Base-by-base conservation (phyloP, 2,113 vertebrate species). In the Anarrhichthys ocellatus region DNA sequence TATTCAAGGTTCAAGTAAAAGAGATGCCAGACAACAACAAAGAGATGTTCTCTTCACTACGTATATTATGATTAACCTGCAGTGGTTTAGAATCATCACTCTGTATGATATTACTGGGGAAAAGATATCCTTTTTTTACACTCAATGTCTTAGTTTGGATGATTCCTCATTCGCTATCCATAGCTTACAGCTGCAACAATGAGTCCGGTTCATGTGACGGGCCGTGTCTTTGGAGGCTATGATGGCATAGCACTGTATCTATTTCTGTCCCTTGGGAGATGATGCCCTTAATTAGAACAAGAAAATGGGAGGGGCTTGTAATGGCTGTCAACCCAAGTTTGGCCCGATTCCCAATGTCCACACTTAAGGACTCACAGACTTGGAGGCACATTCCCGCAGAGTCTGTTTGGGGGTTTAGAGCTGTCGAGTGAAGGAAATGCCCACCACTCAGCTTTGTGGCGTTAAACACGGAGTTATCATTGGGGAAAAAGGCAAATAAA, bases 321-420 rank as follows among this genome's bases (percentile, higher is more conserved):
- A 84, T 66, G 54, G 78, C 15, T 81, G 77, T 84, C 83, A 59
- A 66, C 17, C 14, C 50, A 67, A 22, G 44, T 84, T 75, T 77
- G 24, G 56, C 56, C 2, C 56, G 56, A 59, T 58, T 32, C n/a
- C 9, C 20, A 36, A 40, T 15, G 56, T 59, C 50, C 50, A n/a
- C 50, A 22, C 20, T 52, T 11, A 3, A 59, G 24, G 56, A 59
- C 24, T 59, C 56, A 1, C n/a, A 13, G n/a, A 58, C 54, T 24
- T 27, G 54, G 11, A 56, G 54, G 54, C 54, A 27, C 54, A 5
- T 24, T 27, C 54, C 54, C 6, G n/a, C n/a, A 27, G 9, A 59
- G 56, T 27, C 24, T 7, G 56, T 29, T 29, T 0, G 56, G 24
- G 56, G 56, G 11, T 59, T 7, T 15, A 7, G 13, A 15, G 24